Conservation (phyloP, 1,140 invertebrate genomes). For the Leptopilina clavipes region DNA sequence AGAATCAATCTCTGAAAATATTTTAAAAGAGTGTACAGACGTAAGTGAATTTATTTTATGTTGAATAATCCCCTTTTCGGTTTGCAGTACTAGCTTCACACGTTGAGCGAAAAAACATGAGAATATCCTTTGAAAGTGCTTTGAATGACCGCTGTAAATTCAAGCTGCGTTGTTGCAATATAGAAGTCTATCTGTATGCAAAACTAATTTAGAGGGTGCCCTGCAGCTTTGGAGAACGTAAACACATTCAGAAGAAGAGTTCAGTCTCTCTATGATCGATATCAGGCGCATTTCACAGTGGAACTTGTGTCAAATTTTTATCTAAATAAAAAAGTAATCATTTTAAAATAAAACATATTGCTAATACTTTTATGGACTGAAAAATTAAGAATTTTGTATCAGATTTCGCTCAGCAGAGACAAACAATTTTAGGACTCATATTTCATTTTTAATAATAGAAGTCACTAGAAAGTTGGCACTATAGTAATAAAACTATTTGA, state of each 20-base stretch:
- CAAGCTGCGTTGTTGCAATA: neutral
- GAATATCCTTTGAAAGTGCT: constrained; percentile 10
- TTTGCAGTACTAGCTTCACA: neutral
- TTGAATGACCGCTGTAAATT: neutral
- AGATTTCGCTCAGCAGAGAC: too few species aligned
- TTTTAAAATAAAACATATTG: neutral
- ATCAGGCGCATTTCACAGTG: neutral
- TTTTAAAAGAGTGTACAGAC: neutral
- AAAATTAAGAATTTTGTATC: too few species aligned
- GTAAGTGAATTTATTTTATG: constrained; percentile 3
- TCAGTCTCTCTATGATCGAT: neutral
- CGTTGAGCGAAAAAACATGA: constrained; percentile 13
- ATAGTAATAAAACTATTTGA: too few species aligned
- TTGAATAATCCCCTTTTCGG: neutral
- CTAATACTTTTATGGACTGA: neutral
- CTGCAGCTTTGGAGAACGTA: neutral
- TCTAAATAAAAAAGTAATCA: neutral
- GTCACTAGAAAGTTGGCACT: too few species aligned
- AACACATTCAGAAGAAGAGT: constrained; percentile 18
- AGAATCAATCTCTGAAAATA: neutral
- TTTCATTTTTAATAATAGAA: too few species aligned
- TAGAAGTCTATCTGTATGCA: constrained; percentile 14
- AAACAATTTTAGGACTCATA: too few species aligned
- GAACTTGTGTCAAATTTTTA: neutral
- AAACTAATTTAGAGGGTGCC: neutral